A percentile compares a stretch with the other conserved stretches of the same genome.
phyloP scores from a whole-genome alignment of 2,888 invertebrate species.

The Netelia inedita region DNA sequence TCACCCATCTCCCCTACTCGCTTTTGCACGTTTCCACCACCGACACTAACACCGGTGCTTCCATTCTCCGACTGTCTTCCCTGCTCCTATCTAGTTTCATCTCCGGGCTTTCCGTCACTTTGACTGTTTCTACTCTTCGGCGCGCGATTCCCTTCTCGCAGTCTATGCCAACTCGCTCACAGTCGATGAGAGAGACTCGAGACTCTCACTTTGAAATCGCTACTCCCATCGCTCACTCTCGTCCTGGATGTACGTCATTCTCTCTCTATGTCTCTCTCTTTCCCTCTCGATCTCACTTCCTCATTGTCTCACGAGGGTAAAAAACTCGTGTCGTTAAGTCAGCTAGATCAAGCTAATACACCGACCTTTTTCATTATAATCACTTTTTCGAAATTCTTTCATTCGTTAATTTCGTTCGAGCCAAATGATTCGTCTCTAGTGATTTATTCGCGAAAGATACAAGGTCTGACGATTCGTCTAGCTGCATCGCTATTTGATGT shows the following conservation, averaged over 20 bases:
- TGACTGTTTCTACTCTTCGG: slow-evolving; percentile 58
- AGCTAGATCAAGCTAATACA: not conserved
- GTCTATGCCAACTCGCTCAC: slow-evolving; percentile 53
- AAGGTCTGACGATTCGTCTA: slow-evolving; percentile 5
- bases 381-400: slow-evolving; percentile 11
- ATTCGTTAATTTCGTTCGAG: not conserved
- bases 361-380: slow-evolving; percentile 22
- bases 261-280: not conserved
- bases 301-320: slow-evolving; percentile 10
- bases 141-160: slow-evolving; percentile 59
- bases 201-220: slow-evolving; percentile 56
- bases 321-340: slow-evolving; percentile 44
- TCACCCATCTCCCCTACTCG: slow-evolving; percentile 17
- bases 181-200: slow-evolving; percentile 55
- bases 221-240: not conserved
- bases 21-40: slow-evolving; percentile 38
- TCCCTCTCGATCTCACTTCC: not conserved
- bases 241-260: not conserved
- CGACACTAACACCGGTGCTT: slow-evolving; percentile 37
- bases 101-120: slow-evolving; percentile 59
- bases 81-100: slow-evolving; percentile 37
- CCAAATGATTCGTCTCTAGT: not conserved
- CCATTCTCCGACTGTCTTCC: slow-evolving; percentile 19
- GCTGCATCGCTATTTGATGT: not conserved
- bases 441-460: slow-evolving; percentile 6